These are phyloP conservation scores for Mythimna albipuncta DNA, from an alignment of 2,888 invertebrate species.

Conservation along the genomic window DNA sequence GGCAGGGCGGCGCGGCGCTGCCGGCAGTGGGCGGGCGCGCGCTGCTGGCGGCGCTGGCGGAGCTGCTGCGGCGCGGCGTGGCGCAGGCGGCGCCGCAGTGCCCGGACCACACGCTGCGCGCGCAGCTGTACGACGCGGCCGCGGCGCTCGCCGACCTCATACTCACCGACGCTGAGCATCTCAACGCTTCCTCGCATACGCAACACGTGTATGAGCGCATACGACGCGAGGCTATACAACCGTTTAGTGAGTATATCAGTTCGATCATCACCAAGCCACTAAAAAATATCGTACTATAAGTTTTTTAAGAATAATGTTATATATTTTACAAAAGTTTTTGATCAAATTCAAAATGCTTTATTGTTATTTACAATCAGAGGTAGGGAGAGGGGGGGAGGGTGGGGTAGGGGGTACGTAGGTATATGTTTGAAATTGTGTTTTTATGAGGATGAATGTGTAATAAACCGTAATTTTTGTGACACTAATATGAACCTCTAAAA, in stretches of 20 bases:
- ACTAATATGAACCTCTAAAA: no score
- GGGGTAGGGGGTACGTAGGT: no score
- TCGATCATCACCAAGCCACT: background rate
- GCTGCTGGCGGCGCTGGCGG: constrained; percentile 71
- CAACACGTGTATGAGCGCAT: constrained; percentile 91
- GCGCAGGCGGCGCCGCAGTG: constrained; percentile 84
- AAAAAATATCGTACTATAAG: background rate
- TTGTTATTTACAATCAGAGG: no score
- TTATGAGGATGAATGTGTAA: no score
- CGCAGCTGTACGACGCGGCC: constrained; percentile 76
- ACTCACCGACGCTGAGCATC: constrained; percentile 71
- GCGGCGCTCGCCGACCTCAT: constrained; percentile 78
- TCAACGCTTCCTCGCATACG: constrained; percentile 46
- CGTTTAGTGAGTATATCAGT: constrained; percentile 89
- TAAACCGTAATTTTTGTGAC: no score
- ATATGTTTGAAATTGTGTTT: no score
- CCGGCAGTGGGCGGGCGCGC: constrained; percentile 62
- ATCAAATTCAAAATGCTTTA: no score
- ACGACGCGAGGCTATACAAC: constrained; percentile 92
- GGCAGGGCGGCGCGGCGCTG: constrained; percentile 82
- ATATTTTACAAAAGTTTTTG: no score
- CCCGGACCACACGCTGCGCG: constrained; percentile 89
- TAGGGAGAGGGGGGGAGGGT: no score
- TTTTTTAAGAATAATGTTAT: no score
- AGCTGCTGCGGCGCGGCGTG: constrained; percentile 66